Evolutionary conservation across 2,113 vertebrate species (phyloP).

Genomic region (Salvelinus sp.): DNA sequence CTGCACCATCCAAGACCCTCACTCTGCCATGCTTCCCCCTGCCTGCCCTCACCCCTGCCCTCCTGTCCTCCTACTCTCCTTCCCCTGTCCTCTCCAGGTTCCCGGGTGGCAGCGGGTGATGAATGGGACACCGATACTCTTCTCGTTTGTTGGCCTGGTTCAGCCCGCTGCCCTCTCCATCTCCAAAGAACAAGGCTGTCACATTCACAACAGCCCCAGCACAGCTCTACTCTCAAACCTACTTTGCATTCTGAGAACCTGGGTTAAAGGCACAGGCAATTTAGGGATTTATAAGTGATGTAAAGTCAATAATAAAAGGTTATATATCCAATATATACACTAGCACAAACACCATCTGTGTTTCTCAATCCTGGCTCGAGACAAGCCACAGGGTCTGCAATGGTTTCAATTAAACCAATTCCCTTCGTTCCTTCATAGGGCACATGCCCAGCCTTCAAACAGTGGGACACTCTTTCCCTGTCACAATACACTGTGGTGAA

Average conservation of each 20-base stretch:
- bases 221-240: constrained; percentile 5
- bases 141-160: constrained; percentile 75
- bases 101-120: constrained; percentile 67
- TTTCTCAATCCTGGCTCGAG: neutral
- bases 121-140: constrained; percentile 76
- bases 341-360: neutral
- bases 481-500: neutral
- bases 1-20: constrained; percentile 3
- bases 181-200: constrained; percentile 48
- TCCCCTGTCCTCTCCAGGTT: constrained; percentile 68
- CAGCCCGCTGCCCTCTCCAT: constrained; percentile 45
- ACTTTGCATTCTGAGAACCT: neutral
- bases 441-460: neutral
- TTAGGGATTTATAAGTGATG: neutral
- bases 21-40: constrained; percentile 38
- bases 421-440: too few species aligned
- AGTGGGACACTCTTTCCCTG: neutral
- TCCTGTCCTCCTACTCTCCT: constrained; percentile 65
- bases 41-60: constrained; percentile 56
- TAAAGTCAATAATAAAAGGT: neutral
- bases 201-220: constrained; percentile 22
- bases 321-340: constrained; percentile 6
- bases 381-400: constrained; percentile 1
- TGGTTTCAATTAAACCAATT: too few species aligned
- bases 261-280: neutral